A percentile compares a stretch with the other conserved stretches of the same genome.
Conservation (phyloP, 2,797 vertebrate genomes). For the Pogoniulus pusillus region DNA sequence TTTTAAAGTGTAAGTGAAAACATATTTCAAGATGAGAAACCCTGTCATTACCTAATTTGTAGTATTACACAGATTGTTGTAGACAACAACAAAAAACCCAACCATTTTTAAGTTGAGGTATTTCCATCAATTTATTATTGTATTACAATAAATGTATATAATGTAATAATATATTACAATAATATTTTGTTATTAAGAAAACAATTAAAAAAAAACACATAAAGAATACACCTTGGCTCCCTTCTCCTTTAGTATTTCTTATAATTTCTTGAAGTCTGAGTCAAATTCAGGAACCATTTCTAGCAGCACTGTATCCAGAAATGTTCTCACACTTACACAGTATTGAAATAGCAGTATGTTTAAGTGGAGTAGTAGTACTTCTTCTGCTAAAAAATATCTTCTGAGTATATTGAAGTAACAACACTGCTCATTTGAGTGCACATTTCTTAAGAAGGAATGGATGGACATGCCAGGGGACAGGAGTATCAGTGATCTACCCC, state of each 20-base stretch:
- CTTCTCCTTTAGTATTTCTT: not conserved
- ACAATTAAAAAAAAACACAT: not conserved
- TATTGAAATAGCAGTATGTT: no score
- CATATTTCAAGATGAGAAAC: not conserved
- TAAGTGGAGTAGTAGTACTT: no score
- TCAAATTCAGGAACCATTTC: not conserved
- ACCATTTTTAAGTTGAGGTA: not conserved
- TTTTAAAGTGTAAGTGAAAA: no score
- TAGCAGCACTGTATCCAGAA: not conserved
- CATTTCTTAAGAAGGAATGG: no score
- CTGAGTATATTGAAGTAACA: no score
- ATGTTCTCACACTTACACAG: no score
- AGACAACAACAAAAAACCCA: not conserved
- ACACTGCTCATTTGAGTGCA: no score
- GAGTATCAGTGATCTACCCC: no score
- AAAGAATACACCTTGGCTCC: not conserved
- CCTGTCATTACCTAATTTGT: not conserved
- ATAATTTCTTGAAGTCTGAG: not conserved
- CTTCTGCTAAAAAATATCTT: no score
- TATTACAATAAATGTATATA: not conserved
- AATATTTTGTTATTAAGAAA: not conserved
- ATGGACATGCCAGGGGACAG: no score
- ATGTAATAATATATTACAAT: no score
- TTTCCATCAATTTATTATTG: not conserved
- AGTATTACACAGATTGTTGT: not conserved